phyloP scores from a whole-genome alignment of 2,113 vertebrate species.

The Xenopus laevis region DNA sequence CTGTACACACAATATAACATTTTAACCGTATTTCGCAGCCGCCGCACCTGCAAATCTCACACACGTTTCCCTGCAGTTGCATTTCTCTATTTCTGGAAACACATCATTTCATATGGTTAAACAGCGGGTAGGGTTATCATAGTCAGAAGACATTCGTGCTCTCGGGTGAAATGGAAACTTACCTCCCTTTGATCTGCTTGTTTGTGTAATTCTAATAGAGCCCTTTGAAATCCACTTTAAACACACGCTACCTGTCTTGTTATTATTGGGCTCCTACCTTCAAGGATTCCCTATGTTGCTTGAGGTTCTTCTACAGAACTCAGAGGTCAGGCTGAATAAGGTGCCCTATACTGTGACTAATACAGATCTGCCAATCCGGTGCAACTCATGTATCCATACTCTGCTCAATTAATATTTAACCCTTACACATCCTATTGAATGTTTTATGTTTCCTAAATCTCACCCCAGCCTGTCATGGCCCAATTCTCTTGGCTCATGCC shows the following conservation, averaged over 20 bases:
- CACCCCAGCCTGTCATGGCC: too few relatives aligned
- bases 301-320: not conserved
- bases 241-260: conserved; percentile 29
- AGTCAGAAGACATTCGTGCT: conserved; percentile 25
- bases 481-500: too few relatives aligned
- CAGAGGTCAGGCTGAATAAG: conserved; percentile 1
- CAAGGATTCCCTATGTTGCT: conserved; percentile 4
- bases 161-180: conserved; percentile 21
- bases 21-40: too few relatives aligned
- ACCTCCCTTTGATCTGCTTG: conserved; percentile 30
- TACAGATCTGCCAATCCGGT: too few relatives aligned
- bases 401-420: too few relatives aligned
- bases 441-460: too few relatives aligned
- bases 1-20: too few relatives aligned
- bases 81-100: conserved; percentile 9
- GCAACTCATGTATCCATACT: too few relatives aligned
- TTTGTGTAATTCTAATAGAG: conserved; percentile 26
- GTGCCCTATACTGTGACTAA: too few relatives aligned
- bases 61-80: not conserved
- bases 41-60: not conserved
- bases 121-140: conserved; percentile 10
- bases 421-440: too few relatives aligned
- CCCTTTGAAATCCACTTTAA: conserved; percentile 35
- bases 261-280: conserved; percentile 21
- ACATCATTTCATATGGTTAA: conserved; percentile 20